These are phyloP conservation scores for Notamacropus eugenii DNA, from an alignment of 2,797 vertebrate species.

Conservation along the genomic window DNA sequence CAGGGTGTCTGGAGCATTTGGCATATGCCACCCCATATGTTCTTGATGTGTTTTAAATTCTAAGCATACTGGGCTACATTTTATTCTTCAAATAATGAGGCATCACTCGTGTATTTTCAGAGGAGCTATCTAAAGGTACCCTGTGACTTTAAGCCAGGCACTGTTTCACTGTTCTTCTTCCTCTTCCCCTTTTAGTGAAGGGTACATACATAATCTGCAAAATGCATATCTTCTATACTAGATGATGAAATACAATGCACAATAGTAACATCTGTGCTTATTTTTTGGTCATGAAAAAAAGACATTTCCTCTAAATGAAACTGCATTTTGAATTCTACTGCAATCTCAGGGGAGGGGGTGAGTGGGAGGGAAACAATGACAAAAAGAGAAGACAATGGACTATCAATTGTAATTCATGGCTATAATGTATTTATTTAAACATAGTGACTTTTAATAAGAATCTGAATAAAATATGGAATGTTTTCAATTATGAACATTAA, in stretches of 20 bases:
- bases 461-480: neutral
- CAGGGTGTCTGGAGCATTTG: constrained; percentile 12
- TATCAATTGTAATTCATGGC: neutral
- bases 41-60: constrained; percentile 28
- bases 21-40: constrained; percentile 55
- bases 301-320: constrained; percentile 25
- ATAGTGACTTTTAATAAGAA: neutral
- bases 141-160: neutral
- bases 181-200: neutral
- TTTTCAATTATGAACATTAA: constrained; percentile 13
- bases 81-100: neutral
- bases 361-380: neutral
- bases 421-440: neutral
- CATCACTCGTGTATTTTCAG: neutral
- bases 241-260: neutral
- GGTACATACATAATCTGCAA: neutral
- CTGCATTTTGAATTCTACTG: neutral
- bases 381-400: neutral
- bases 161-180: neutral
- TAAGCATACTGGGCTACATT: constrained; percentile 6
- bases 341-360: neutral
- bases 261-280: neutral
- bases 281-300: neutral
- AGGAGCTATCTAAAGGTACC: neutral
- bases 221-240: neutral